These are phyloP conservation scores for Buathra laborator DNA, from an alignment of 2,888 invertebrate species.

Conservation along the genomic window DNA sequence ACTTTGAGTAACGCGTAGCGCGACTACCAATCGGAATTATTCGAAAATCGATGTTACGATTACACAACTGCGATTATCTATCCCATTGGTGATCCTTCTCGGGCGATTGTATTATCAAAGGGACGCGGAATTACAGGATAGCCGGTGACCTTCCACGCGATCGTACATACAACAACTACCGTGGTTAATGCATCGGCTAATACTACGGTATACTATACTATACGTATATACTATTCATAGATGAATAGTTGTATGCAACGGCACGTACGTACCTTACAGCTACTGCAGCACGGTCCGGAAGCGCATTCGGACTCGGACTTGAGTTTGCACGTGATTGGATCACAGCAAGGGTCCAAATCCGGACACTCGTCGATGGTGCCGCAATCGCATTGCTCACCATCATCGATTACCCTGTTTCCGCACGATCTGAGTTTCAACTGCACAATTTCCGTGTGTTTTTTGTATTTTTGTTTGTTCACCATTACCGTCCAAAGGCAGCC, in stretches of 20 bases:
- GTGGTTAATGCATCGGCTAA: neutral
- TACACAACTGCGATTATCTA: neutral
- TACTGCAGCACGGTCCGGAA: conserved; percentile 95
- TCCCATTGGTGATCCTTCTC: neutral
- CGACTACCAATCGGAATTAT: neutral
- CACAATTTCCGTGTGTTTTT: conserved; percentile 14
- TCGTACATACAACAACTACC: neutral
- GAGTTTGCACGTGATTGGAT: conserved; percentile 98
- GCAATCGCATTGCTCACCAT: conserved; percentile 99
- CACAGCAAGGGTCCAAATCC: conserved; percentile 96
- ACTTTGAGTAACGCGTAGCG: neutral
- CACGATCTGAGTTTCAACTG: conserved; percentile 89
- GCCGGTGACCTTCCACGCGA: neutral
- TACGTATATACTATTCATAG: neutral
- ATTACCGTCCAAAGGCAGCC: neutral
- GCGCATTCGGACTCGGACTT: conserved; percentile 98
- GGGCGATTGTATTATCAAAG: neutral
- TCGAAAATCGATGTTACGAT: neutral
- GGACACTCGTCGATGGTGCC: conserved; percentile 96
- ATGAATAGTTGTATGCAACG: conserved; percentile 14
- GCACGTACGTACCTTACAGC: conserved; percentile 93
- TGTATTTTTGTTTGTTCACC: neutral
- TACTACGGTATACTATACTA: neutral
- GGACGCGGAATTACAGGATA: neutral
- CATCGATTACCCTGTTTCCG: conserved; percentile 97